Percentiles rank a stretch among this genome's conserved stretches.
These are phyloP conservation scores for Caenorhabditis parvicauda DNA, from an alignment of 2,888 invertebrate genomes.

Conservation along the genomic window DNA sequence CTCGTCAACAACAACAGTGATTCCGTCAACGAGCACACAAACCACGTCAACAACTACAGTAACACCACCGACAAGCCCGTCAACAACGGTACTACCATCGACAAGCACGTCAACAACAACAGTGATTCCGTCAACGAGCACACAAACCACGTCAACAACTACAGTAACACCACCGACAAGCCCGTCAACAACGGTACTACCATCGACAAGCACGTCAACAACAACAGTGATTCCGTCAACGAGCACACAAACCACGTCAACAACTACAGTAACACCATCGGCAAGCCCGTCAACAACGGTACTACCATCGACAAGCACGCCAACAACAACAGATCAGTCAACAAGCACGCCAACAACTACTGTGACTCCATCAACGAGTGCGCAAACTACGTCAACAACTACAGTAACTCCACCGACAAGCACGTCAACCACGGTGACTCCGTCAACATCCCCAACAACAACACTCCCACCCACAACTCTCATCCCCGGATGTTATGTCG, in stretches of 20 bases:
- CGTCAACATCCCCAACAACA: not conserved
- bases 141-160: too few relatives aligned
- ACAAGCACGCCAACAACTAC: not conserved
- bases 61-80: not conserved
- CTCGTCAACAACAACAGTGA: not conserved
- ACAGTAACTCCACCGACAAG: not conserved
- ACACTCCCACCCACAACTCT: not conserved
- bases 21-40: not conserved
- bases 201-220: not conserved
- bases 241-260: not conserved
- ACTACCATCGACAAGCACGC: too few relatives aligned
- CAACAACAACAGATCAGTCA: not conserved
- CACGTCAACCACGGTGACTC: not conserved
- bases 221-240: too few relatives aligned
- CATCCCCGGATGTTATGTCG: not conserved
- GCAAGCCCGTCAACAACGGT: too few relatives aligned
- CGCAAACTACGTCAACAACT: not conserved
- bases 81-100: not conserved
- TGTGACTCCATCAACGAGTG: not conserved
- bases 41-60: not conserved
- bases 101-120: not conserved
- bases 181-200: not conserved
- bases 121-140: too few relatives aligned
- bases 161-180: not conserved
- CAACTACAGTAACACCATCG: not conserved